These are phyloP conservation scores for Pristiophorus japonicus DNA, from an alignment of 2,113 vertebrate species.

Conservation along the genomic window DNA sequence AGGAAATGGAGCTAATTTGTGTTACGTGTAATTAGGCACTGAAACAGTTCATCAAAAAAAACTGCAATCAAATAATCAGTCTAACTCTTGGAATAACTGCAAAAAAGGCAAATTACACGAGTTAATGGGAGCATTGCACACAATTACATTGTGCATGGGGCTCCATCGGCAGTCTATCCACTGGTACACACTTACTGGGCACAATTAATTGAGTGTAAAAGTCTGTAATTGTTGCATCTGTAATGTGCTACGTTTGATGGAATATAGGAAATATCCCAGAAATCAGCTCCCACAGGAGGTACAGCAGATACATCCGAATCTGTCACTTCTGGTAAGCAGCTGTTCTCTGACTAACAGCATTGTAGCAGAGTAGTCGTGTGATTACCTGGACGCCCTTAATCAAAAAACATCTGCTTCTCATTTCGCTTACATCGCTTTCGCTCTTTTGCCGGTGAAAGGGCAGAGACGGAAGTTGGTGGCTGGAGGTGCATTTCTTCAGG, in stretches of 20 bases:
- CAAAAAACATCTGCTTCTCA: constrained; percentile 32
- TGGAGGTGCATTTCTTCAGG: neutral
- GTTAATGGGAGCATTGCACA: constrained; percentile 35
- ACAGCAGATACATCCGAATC: constrained; percentile 14
- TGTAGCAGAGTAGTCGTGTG: neutral
- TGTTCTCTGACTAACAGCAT: constrained; percentile 29
- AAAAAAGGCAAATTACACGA: constrained; percentile 29
- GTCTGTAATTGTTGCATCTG: constrained; percentile 33
- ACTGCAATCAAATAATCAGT: constrained; percentile 32
- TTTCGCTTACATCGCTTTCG: neutral
- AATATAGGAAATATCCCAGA: constrained; percentile 25
- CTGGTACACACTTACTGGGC: constrained; percentile 21
- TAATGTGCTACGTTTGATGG: constrained; percentile 30
- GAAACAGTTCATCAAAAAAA: constrained; percentile 27
- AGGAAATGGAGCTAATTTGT: neutral
- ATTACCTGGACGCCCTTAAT: constrained; percentile 24
- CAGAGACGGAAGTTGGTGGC: neutral
- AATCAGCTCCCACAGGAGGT: constrained; percentile 20
- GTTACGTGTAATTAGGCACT: constrained; percentile 20
- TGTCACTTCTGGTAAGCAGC: constrained; percentile 35
- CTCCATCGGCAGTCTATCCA: neutral
- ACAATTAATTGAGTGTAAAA: constrained; percentile 38
- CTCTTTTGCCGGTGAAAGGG: neutral
- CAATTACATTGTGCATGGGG: constrained; percentile 34
- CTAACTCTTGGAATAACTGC: constrained; percentile 23